phyloP scores from a whole-genome alignment of 2,113 vertebrate genomes.

The Podarcis cretensis region DNA sequence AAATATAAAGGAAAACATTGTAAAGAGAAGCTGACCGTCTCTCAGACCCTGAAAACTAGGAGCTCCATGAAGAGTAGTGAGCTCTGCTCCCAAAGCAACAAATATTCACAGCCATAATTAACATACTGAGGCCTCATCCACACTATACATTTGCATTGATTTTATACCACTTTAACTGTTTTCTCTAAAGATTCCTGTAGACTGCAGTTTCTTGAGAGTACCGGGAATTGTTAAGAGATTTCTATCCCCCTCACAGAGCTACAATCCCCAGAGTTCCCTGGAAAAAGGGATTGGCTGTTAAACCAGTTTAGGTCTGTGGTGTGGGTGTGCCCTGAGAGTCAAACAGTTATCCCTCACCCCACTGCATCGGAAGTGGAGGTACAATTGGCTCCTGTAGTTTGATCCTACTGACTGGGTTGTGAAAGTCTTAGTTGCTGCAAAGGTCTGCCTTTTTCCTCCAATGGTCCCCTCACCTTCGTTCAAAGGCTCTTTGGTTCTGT shows the following conservation, averaged over 20 bases:
- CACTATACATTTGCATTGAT: too few relatives aligned
- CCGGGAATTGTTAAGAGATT: too few relatives aligned
- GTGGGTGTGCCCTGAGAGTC: neutral
- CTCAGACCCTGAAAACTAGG: neutral
- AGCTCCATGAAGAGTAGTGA: neutral
- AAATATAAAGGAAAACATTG: conserved; percentile 1
- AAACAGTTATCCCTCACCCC: neutral
- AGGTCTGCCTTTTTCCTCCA: neutral
- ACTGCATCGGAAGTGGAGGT: neutral
- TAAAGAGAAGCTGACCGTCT: neutral
- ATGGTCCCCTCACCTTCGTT: neutral
- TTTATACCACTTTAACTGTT: too few relatives aligned
- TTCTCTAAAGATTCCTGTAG: too few relatives aligned
- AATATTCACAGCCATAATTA: neutral
- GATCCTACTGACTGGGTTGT: neutral
- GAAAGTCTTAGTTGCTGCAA: neutral
- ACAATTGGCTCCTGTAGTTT: neutral
- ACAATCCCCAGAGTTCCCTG: too few relatives aligned
- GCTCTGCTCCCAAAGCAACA: neutral
- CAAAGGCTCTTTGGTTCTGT: neutral
- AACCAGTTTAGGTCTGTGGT: too few relatives aligned
- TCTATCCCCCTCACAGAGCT: too few relatives aligned
- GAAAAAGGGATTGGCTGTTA: too few relatives aligned
- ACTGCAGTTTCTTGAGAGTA: too few relatives aligned
- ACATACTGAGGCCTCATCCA: neutral